Evolutionary conservation across 2,797 vertebrate species (phyloP), one percentile per base, ranked within the genome.

Genomic region (Philypnodon macrostomus): DNA sequence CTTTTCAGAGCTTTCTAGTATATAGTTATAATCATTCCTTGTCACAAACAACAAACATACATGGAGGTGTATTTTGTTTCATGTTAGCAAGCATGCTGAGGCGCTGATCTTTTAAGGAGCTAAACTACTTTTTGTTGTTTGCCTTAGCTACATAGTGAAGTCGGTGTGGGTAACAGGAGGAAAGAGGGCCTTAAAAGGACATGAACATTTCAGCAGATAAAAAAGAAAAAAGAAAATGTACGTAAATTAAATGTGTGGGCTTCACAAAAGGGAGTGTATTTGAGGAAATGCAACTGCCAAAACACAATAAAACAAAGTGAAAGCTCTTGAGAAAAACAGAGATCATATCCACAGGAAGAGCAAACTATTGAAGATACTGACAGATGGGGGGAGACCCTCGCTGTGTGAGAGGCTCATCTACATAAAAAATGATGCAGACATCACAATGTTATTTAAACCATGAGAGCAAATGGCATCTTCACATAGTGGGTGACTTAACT

Each of bases 341-440:
- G 27, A 50, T 71, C 37, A 40, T 52, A 62, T 69, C 63, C 45
- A 61, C 52, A 63, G 55, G 47, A 59, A 26, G 54, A 37, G 35
- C 45, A n/a, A n/a, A n/a, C n/a, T n/a, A n/a, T 34, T 56, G 53
- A 38, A 73, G 47, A 75, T 42, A 61, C 39, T 48, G 62, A 55
- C 64, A 76, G 74, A 73, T 65, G 66, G 70, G 38, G 27, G 18
- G 45, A 47, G 49, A 2, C 2, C 14, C 44, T 36, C 44, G 55
- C 65, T 68, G 74, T 52, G 63, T 24, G 57, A 60, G 32, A 15
- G 33, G 44, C 44, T 63, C 67, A 68, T 76, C 58, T 69, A 26
- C 61, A 64, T 67, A 44, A 62, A 64, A 53, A 47, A 79, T 54
- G 58, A 70, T 65, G 58, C 65, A 70, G 58, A 59, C 52, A 72